These are phyloP conservation scores for Pseudococcus viburni DNA, from an alignment of 2,888 invertebrate species.

Conservation along the genomic window DNA sequence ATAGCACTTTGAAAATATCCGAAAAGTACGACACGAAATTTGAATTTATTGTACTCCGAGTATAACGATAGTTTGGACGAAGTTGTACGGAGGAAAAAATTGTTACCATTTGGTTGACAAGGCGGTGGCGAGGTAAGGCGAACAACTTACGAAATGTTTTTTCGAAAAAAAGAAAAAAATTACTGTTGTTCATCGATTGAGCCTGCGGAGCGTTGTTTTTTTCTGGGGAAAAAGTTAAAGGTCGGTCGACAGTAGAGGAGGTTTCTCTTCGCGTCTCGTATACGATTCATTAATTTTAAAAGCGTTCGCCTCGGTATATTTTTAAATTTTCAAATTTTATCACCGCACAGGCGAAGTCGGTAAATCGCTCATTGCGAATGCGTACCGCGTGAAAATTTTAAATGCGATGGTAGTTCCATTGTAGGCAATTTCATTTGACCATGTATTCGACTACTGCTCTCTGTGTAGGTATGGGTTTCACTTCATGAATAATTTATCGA, in stretches of 20 bases:
- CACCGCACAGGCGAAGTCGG: background rate
- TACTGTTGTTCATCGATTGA: conserved; percentile 31
- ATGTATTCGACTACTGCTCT: background rate
- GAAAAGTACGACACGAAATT: conserved; percentile 32
- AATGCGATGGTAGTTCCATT: background rate
- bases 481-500: conserved; percentile 55
- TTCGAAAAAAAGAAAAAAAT: background rate
- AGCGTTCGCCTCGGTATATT: background rate
- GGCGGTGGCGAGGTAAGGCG: background rate
- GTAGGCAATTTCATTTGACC: conserved; percentile 52
- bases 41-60: conserved; percentile 12
- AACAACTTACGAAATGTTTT: conserved; percentile 1
- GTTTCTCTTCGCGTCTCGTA: background rate
- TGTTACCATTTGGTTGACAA: background rate
- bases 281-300: conserved; percentile 28
- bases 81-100: background rate
- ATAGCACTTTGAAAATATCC: conserved; percentile 52
- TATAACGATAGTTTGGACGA: background rate
- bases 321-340: conserved; percentile 56
- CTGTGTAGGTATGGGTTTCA: background rate
- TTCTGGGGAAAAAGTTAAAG: background rate
- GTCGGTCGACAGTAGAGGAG: background rate
- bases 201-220: background rate
- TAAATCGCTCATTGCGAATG: conserved; percentile 39
- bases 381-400: conserved; percentile 38